These are phyloP conservation scores for Solenopsis fugax DNA, from an alignment of 1,140 invertebrate genomes.

Conservation along the genomic window DNA sequence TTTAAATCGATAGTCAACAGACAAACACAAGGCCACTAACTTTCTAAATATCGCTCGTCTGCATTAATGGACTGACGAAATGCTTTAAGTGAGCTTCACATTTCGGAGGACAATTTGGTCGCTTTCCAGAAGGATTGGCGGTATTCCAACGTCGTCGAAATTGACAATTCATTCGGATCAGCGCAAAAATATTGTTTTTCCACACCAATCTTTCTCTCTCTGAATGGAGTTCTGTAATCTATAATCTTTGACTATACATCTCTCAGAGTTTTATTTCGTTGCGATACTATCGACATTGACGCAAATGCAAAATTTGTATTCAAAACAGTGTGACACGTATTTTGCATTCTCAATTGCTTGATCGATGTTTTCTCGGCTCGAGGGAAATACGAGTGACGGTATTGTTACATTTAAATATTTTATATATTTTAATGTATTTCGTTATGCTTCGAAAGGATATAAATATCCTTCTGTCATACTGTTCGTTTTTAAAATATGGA, in stretches of 20 bases:
- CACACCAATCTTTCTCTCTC: neutral
- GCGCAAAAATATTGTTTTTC: constrained; percentile 68
- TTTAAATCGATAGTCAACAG: neutral
- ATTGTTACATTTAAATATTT: constrained; percentile 54
- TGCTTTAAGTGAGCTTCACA: constrained; percentile 71
- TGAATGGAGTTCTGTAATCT: constrained; percentile 34
- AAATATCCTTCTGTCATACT: constrained; percentile 41
- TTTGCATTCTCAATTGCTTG: constrained; percentile 49
- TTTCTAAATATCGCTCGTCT: constrained; percentile 39
- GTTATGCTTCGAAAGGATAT: constrained; percentile 15
- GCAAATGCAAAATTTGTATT: constrained; percentile 49
- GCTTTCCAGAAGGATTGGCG: constrained; percentile 83
- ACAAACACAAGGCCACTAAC: neutral
- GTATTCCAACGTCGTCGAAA: constrained; percentile 81
- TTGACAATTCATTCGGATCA: constrained; percentile 83
- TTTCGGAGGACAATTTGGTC: constrained; percentile 79
- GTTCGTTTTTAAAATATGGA: constrained; percentile 32
- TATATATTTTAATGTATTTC: constrained; percentile 49
- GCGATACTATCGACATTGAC: constrained; percentile 48
- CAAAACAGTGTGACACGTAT: constrained; percentile 26
- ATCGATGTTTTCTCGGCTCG: constrained; percentile 20
- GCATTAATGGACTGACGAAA: constrained; percentile 66
- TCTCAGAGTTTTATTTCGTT: constrained; percentile 28
- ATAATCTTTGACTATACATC: constrained; percentile 16
- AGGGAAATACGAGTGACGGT: constrained; percentile 7